phyloP scores from a whole-genome alignment of 1,140 invertebrate species.

The Musca vetustissima region DNA sequence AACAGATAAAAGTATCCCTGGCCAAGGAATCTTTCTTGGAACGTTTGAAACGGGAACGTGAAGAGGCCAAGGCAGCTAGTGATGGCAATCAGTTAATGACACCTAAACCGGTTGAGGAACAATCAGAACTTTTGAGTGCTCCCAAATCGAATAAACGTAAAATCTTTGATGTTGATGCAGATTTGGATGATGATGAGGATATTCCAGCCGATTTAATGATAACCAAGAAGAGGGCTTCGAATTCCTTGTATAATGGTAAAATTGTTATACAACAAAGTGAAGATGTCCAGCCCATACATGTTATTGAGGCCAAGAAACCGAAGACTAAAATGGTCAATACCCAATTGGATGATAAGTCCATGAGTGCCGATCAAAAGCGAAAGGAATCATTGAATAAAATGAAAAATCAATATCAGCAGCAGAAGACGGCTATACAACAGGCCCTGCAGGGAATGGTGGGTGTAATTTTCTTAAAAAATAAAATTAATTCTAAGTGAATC shows the following conservation, averaged over 20 bases:
- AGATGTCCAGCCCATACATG: constrained; percentile 42
- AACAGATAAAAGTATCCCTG: constrained; percentile 52
- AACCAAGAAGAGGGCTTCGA: constrained; percentile 47
- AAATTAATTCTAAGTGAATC: neutral
- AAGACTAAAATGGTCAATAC: constrained; percentile 38
- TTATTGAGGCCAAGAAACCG: constrained; percentile 49
- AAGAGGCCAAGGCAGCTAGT: constrained; percentile 35
- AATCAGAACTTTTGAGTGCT: constrained; percentile 36
- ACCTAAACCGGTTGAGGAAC: constrained; percentile 7
- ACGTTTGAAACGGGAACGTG: constrained; percentile 56
- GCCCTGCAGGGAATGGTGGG: constrained; percentile 37
- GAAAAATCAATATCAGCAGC: constrained; percentile 46
- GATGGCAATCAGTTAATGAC: neutral
- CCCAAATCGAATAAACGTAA: constrained; percentile 39
- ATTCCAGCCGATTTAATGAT: constrained; percentile 42
- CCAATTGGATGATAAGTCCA: constrained; percentile 33
- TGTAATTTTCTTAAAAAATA: neutral
- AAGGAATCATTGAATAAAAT: constrained; percentile 50
- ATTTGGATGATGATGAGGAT: constrained; percentile 42
- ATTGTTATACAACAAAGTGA: constrained; percentile 49
- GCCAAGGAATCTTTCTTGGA: constrained; percentile 59
- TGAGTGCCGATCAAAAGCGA: constrained; percentile 46
- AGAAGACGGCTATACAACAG: constrained; percentile 45
- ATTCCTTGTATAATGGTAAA: constrained; percentile 47
- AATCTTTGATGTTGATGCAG: constrained; percentile 43